Base-by-base conservation (phyloP, 2,797 vertebrate genomes). In the Hippoglossus hippoglossus region DNA sequence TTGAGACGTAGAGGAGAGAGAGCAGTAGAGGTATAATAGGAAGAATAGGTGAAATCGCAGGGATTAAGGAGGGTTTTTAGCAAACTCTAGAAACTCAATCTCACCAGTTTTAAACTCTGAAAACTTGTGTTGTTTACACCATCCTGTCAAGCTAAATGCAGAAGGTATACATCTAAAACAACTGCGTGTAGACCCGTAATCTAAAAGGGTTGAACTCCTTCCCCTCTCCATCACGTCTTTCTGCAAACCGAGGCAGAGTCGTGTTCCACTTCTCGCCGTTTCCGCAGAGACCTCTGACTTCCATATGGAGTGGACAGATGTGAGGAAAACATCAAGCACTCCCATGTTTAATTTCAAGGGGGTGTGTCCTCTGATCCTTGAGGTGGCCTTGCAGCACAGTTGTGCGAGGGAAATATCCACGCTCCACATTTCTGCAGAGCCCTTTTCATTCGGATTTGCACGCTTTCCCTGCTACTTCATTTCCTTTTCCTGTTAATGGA, bases 281-380 rank as follows among this genome's bases (percentile, higher is more conserved):
- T 82, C 81, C 58, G 10, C 63, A 9, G 75, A 80, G 73, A 80
- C 62, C 2, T 52, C 54, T 34, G 34, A 53, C 55, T 81, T 82
- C 83, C 87, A 90, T 86, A 83, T 87, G 87, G 84, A 77, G 53
- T 44, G 66, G 72, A 86, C 88, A 86, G 86, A 87, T 90, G 87
- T 86, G 82, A 39, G 44, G 52, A 70, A 55, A 66, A 79, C 82
- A 80, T 89, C 80, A 84, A 85, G 79, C 63, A 13, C 63, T 19
- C 70, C 39, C 52, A 24, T 63, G 64, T 75, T 80, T 79, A 63
- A 85, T 82, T 79, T 73, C 63, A 9, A 26, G 41, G 71, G 61
- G 22, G 65, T 77, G 77, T 73, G 61, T 50, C 59, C 56, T 52
- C 25, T 2, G 51, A 44, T 70, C 63, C 36, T 73, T 65, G 52